Percentiles rank a stretch among this genome's conserved stretches.
Evolutionary conservation across 1,140 invertebrate species (phyloP).

Genomic region (Cryptotermes secundus): DNA sequence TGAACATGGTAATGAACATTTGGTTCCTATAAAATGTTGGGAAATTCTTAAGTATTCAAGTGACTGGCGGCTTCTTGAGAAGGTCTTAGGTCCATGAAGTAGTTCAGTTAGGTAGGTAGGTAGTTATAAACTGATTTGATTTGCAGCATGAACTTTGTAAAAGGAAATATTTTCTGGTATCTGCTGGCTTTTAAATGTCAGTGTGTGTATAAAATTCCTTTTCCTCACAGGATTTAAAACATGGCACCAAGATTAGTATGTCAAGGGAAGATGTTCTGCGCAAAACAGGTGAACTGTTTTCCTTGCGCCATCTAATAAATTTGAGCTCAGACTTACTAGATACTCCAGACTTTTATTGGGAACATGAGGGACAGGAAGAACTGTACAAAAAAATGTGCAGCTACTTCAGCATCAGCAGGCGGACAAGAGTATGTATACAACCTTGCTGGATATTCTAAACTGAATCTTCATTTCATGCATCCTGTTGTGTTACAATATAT

Average conservation of each 20-base stretch:
- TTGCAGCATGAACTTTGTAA: too few relatives aligned
- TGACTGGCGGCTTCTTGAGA: too few relatives aligned
- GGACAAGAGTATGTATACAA: constrained; percentile 66
- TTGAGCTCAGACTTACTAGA: constrained; percentile 91
- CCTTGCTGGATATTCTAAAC: not conserved
- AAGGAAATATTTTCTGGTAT: too few relatives aligned
- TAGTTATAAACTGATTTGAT: too few relatives aligned
- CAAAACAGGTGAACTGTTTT: constrained; percentile 91
- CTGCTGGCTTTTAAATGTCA: too few relatives aligned
- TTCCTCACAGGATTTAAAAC: constrained; percentile 64
- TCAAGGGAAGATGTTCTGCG: constrained; percentile 70
- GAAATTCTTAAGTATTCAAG: too few relatives aligned
- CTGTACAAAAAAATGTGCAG: constrained; percentile 78
- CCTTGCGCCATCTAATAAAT: constrained; percentile 85
- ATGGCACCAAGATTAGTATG: constrained; percentile 66
- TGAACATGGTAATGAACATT: too few relatives aligned
- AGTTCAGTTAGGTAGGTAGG: too few relatives aligned
- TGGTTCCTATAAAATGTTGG: too few relatives aligned
- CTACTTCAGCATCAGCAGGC: constrained; percentile 80
- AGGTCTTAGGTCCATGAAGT: too few relatives aligned
- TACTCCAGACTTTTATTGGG: constrained; percentile 97
- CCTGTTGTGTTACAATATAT: too few relatives aligned
- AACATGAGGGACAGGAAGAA: constrained; percentile 80
- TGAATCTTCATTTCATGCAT: too few relatives aligned
- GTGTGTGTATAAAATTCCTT: not conserved